These are phyloP conservation scores for Herpetotheres cachinnans DNA, from an alignment of 2,113 vertebrate genomes.

Conservation along the genomic window DNA sequence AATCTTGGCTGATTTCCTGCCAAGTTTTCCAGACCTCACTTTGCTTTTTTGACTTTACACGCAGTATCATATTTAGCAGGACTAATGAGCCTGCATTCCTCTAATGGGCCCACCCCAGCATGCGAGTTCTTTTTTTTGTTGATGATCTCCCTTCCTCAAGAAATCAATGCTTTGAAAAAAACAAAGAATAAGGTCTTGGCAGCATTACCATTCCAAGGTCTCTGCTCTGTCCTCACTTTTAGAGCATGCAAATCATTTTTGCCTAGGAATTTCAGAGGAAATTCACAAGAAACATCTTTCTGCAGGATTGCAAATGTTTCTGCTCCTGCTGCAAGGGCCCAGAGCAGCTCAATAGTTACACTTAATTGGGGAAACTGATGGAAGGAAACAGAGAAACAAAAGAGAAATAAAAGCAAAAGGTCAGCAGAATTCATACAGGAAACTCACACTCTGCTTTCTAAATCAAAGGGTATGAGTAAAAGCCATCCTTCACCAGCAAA, in stretches of 20 bases:
- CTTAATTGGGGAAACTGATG: background rate
- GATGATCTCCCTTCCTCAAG: background rate
- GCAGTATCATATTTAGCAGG: constrained; percentile 28
- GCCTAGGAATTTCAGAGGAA: background rate
- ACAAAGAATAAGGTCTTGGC: background rate
- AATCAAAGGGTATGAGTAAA: background rate
- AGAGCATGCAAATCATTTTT: background rate
- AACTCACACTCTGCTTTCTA: background rate
- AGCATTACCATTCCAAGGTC: background rate
- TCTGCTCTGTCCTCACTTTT: background rate
- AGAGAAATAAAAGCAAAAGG: background rate
- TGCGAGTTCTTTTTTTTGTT: background rate
- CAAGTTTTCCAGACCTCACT: constrained; percentile 41
- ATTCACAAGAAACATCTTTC: background rate
- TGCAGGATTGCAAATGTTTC: background rate
- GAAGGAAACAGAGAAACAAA: background rate
- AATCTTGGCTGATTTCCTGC: constrained; percentile 35
- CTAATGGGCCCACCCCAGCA: constrained; percentile 14
- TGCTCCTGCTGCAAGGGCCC: background rate
- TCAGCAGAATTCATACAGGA: background rate
- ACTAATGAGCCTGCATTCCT: constrained; percentile 56
- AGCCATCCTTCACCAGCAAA: background rate
- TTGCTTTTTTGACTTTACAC: constrained; percentile 25
- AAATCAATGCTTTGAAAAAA: background rate
- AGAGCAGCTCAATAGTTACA: background rate